Evolutionary conservation across 2,113 vertebrate genomes (phyloP).

Genomic region (Tenebrosternarchus preto): DNA sequence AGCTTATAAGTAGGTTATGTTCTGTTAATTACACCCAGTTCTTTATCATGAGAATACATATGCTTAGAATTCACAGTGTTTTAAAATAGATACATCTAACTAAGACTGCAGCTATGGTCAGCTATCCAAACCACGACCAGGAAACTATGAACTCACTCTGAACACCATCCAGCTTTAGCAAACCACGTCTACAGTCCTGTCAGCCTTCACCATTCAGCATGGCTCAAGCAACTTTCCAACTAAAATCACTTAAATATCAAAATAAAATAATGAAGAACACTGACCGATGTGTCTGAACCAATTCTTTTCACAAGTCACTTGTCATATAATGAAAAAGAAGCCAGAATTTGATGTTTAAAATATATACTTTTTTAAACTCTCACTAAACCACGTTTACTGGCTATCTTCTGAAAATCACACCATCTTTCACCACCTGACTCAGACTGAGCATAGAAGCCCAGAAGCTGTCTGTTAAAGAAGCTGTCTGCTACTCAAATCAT

Average conservation of each 20-base stretch:
- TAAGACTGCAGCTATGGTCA: slow-evolving; percentile 16
- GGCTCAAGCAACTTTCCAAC: neutral
- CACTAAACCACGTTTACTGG: slow-evolving; percentile 6
- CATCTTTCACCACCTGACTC: slow-evolving; percentile 16
- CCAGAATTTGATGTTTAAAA: slow-evolving; percentile 12
- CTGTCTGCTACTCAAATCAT: slow-evolving; percentile 15
- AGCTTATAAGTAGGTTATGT: neutral
- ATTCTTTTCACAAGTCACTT: slow-evolving; percentile 7
- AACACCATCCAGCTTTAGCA: slow-evolving; percentile 8
- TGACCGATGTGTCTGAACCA: neutral
- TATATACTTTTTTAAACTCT: neutral
- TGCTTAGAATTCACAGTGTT: slow-evolving; percentile 8
- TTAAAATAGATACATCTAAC: slow-evolving; percentile 37
- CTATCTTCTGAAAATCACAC: neutral
- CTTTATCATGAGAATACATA: slow-evolving; percentile 23
- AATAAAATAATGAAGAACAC: neutral
- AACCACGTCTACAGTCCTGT: slow-evolving; percentile 22
- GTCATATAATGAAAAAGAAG: neutral
- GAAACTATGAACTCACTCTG: slow-evolving; percentile 51
- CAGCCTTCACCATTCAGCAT: slow-evolving; percentile 22
- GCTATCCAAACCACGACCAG: slow-evolving; percentile 43
- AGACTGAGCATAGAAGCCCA: slow-evolving; percentile 11
- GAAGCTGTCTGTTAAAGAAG: neutral
- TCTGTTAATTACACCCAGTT: neutral
- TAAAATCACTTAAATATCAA: neutral